Percentiles rank a stretch among this genome's conserved stretches.
Conservation (phyloP, 2,797 vertebrate species). For the Fistularia commersonii region DNA sequence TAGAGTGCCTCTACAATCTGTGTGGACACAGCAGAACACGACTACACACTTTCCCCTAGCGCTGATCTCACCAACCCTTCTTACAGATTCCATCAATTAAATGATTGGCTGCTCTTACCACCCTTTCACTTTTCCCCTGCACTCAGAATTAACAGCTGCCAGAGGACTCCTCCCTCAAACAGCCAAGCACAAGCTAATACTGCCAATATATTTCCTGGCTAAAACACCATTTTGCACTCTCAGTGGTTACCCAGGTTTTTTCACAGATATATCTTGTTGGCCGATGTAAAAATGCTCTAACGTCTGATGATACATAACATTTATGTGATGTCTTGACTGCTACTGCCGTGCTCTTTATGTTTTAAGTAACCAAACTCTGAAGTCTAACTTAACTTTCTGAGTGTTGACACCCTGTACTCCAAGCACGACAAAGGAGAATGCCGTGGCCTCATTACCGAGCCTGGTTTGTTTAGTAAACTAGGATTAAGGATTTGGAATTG, state of each 20-base stretch:
- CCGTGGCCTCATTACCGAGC: slow-evolving; percentile 52
- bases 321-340: not conserved
- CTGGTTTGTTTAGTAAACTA: slow-evolving; percentile 46
- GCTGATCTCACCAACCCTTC: slow-evolving; percentile 9
- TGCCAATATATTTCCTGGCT: slow-evolving; percentile 14
- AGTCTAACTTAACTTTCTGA: slow-evolving; percentile 22
- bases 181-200: slow-evolving; percentile 25
- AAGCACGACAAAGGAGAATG: slow-evolving; percentile 41
- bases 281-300: slow-evolving; percentile 10
- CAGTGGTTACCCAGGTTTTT: slow-evolving; percentile 5
- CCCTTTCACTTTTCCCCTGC: slow-evolving; percentile 40
- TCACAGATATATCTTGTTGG: no score
- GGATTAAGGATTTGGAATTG: slow-evolving; percentile 35
- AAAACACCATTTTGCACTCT: not conserved
- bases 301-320: slow-evolving; percentile 5
- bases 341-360: slow-evolving; percentile 7
- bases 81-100: slow-evolving; percentile 54
- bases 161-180: slow-evolving; percentile 27
- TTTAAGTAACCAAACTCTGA: slow-evolving; percentile 20
- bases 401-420: slow-evolving; percentile 46
- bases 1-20: slow-evolving; percentile 13
- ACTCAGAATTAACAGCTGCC: slow-evolving; percentile 43
- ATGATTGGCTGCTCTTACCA: slow-evolving; percentile 45
- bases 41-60: slow-evolving; percentile 2
- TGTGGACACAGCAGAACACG: slow-evolving; percentile 14